These are phyloP conservation scores for Hucho hucho DNA, from an alignment of 2,113 vertebrate species.

Conservation along the genomic window DNA sequence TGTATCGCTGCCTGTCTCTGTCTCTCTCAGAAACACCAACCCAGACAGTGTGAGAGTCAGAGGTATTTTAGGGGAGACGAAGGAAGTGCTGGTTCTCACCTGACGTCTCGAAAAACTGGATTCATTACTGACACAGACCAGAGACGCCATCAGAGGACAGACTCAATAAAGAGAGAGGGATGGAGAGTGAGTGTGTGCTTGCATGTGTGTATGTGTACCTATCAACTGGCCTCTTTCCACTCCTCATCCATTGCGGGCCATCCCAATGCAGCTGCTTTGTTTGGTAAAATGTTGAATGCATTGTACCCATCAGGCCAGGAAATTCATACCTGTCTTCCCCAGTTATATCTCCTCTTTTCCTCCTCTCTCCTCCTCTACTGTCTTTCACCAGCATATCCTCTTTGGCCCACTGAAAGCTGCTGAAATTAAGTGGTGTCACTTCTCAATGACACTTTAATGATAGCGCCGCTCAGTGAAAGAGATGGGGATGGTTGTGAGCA, in stretches of 20 bases:
- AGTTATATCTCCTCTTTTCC: neutral
- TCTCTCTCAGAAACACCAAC: neutral
- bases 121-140: slow-evolving; percentile 66
- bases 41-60: neutral
- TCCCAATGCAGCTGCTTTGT: slow-evolving; percentile 82
- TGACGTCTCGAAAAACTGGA: slow-evolving; percentile 65
- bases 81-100: slow-evolving; percentile 67
- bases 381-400: slow-evolving; percentile 6
- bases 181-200: slow-evolving; percentile 14
- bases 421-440: slow-evolving; percentile 98
- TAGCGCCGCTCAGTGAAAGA: slow-evolving; percentile 88
- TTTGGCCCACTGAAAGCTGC: slow-evolving; percentile 88
- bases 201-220: slow-evolving; percentile 44
- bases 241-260: slow-evolving; percentile 80
- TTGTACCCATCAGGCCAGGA: slow-evolving; percentile 78
- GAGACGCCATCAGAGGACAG: slow-evolving; percentile 75
- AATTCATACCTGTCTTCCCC: slow-evolving; percentile 35
- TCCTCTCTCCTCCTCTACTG: slow-evolving; percentile 58
- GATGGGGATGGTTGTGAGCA: slow-evolving; percentile 88
- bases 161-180: slow-evolving; percentile 66
- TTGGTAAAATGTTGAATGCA: slow-evolving; percentile 85
- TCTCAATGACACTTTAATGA: slow-evolving; percentile 99
- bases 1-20: slow-evolving; percentile 38
- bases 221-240: slow-evolving; percentile 80
- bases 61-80: slow-evolving; percentile 58